Evolutionary conservation across 2,797 vertebrate genomes (phyloP).

Genomic region (Gymnothorax javanicus): DNA sequence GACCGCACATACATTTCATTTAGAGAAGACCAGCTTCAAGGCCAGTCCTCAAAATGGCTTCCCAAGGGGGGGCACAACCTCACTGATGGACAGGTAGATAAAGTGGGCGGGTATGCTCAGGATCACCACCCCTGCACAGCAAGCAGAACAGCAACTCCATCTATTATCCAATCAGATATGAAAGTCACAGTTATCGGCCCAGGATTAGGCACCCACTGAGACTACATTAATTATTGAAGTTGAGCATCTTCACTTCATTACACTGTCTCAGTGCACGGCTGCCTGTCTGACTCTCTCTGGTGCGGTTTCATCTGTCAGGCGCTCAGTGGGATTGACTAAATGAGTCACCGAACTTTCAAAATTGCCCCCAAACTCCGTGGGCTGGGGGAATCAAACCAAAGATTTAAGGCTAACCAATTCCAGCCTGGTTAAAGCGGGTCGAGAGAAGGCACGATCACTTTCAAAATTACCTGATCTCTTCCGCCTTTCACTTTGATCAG

Average conservation of each 20-base stretch:
- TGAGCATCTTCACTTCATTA: no score
- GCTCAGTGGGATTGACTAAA: constrained; percentile 48
- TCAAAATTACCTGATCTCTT: constrained; percentile 27
- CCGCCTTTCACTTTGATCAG: constrained; percentile 13
- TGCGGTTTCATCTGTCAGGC: constrained; percentile 59
- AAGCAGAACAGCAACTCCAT: constrained; percentile 25
- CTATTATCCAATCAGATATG: no score
- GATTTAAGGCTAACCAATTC: constrained; percentile 25
- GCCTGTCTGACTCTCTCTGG: neutral
- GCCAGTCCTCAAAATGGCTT: neutral
- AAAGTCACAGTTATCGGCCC: no score
- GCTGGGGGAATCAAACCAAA: neutral
- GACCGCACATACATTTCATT: neutral
- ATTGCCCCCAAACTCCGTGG: constrained; percentile 52
- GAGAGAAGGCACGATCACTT: neutral
- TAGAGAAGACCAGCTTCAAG: neutral
- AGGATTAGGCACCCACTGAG: no score
- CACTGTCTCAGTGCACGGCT: neutral
- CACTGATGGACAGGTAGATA: neutral
- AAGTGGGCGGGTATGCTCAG: constrained; percentile 21
- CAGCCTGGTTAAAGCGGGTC: neutral
- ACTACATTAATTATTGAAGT: no score
- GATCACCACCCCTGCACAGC: constrained; percentile 44
- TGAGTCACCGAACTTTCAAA: constrained; percentile 69
- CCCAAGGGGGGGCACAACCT: neutral